Conservation (phyloP, 2,888 invertebrate species). For the Rotaria sp. region DNA sequence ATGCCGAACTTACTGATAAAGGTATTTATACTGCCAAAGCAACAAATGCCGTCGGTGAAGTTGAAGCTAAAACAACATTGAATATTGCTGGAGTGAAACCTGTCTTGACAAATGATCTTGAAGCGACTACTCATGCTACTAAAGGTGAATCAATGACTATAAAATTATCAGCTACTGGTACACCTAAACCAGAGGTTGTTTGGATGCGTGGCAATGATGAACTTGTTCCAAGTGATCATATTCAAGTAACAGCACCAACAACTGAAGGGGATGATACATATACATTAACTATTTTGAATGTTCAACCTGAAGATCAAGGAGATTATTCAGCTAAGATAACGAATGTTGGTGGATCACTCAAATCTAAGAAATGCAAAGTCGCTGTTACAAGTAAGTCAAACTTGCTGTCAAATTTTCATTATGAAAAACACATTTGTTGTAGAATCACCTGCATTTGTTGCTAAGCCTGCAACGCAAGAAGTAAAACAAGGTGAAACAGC, state of each 20-base stretch:
- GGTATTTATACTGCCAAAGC: too few species aligned
- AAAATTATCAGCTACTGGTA: background rate
- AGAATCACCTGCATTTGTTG: background rate
- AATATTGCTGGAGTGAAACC: too few species aligned
- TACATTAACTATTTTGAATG: constrained; percentile 2
- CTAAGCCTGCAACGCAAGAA: background rate
- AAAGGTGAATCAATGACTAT: background rate
- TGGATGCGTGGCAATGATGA: background rate
- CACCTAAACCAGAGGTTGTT: background rate
- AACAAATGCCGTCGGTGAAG: too few species aligned
- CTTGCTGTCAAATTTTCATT: too few species aligned
- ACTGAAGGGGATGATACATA: too few species aligned
- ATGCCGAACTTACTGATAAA: background rate
- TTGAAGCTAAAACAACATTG: too few species aligned
- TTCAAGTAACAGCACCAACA: background rate
- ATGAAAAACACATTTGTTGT: background rate
- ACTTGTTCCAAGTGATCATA: background rate
- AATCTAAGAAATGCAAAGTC: background rate
- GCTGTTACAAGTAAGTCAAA: too few species aligned
- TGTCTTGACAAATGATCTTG: too few species aligned
- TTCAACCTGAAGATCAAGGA: constrained; percentile 25
- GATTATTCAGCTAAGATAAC: constrained; percentile 33
- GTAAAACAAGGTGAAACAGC: background rate
- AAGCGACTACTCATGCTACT: background rate
- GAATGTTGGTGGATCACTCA: constrained; percentile 26